Conservation (phyloP, 2,888 invertebrate species). For the Octonoba sinensis region DNA sequence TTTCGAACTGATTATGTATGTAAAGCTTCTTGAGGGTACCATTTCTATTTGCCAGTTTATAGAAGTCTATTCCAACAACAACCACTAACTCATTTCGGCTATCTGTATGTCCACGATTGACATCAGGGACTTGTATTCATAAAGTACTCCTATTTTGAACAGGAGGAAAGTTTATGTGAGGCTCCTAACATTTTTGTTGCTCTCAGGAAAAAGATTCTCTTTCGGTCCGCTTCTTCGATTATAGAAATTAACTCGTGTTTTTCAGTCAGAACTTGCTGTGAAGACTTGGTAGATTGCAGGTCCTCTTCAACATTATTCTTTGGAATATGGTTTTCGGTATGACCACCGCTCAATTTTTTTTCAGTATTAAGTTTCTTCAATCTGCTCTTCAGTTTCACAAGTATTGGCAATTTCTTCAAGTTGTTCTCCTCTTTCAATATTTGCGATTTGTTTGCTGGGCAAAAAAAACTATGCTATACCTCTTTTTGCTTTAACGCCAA, state of each 20-base stretch:
- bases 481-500: conserved; percentile 50
- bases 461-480: conserved; percentile 42
- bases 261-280: conserved; percentile 43
- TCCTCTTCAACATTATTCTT: conserved; percentile 46
- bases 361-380: conserved; percentile 21
- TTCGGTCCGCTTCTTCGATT: conserved; percentile 40
- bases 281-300: conserved; percentile 36
- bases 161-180: conserved; percentile 38
- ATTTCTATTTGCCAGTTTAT: conserved; percentile 44
- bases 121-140: conserved; percentile 15
- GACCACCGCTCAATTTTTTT: conserved; percentile 40
- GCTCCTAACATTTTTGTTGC: conserved; percentile 47
- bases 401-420: too few relatives aligned
- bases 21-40: conserved; percentile 46
- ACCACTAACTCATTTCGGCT: conserved; percentile 32
- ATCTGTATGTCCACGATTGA: conserved; percentile 33
- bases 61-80: conserved; percentile 46
- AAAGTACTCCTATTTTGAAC: conserved; percentile 2
- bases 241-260: conserved; percentile 48
- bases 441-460: conserved; percentile 31
- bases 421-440: conserved; percentile 34
- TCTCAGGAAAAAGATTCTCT: conserved; percentile 40
- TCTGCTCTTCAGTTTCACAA: too few relatives aligned
- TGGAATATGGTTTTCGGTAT: conserved; percentile 42
- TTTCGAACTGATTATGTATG: conserved; percentile 11